Evolutionary conservation across 2,797 vertebrate species (phyloP), one percentile per base, ranked within the genome.

Genomic region (Liasis olivaceus): DNA sequence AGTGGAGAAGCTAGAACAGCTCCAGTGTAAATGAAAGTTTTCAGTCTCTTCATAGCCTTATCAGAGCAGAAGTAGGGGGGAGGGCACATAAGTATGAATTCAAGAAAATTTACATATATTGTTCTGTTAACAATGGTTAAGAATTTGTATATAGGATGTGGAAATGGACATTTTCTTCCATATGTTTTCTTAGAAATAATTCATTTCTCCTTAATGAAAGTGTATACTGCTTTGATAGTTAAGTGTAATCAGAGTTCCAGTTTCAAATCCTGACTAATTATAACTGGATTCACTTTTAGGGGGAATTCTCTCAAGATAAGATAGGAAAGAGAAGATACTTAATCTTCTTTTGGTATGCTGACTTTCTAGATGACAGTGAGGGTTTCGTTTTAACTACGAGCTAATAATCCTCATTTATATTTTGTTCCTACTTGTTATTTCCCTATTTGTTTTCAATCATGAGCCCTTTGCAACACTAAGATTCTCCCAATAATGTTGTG

Each of bases 351-450:
- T 47, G 17, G 56, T 96, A 87, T 0, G 11, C 72, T 91, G 88
- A 94, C 87, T 58, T 91, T 94, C 94, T 88, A 88, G 69, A 42
- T 77, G 36, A 69, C 31, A 42, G 31, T 72, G 15, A 77, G 51
- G 51, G 4, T 51, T 93, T 77, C 85, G 36, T 88, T 95, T 66
- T 94, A 95, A 14, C 11, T 60, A 89, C 94, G 69, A 72, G 59
- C 72, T 94, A 92, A 95, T 94, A 93, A 93, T 93, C 95, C 89
- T 69, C 60, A 64, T 42, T n/a, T 96, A 24, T 62, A 60, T 62
- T 60, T 92, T 59, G 28, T 6, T 63, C 31, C 60, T 94, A 88
- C 88, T 96, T 90, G 93, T 63, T 93, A n/a, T 5, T 7, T 31
- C 58, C 13, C 12, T 0, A 0, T 69, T n/a, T 15, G 59, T 81